Evolutionary conservation across 2,797 vertebrate species (phyloP), one percentile per base, ranked within the genome.

Genomic region (Etheostoma perlongum): DNA sequence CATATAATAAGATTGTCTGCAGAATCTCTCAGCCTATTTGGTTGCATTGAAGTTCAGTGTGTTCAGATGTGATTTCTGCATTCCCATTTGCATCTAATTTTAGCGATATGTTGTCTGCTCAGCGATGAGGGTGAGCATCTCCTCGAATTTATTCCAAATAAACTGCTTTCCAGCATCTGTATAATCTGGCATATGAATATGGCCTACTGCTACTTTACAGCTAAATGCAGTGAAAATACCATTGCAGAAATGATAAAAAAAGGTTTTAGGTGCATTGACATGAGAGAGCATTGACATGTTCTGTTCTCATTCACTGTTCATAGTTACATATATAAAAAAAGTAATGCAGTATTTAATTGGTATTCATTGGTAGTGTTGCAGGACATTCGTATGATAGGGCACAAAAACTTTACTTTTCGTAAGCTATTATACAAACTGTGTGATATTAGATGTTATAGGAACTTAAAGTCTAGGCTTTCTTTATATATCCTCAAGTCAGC

Each of bases 1-100:
- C 2, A 57, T 81, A 48, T 72, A 75, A 81, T 52, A 53, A 36
- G 78, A 75, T 70, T 77, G 70, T 78, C 10, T 67, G 2, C 51
- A 61, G 49, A 70, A 54, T 46, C 14, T 23, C 33, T 60, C 23
- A 23, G 62, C 53, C 77, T 49, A 11, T 72, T 66, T 68, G 5
- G 15, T 11, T 21, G 30, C 67, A 61, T 0, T 51, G 7, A 62
- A 27, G 47, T 71, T 78, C 46, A 49, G 21, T 33, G 46, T 79
- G 42, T 73, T 51, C 15, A 65, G 52, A 2, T 5, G 8, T 16
- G 13, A 42, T n/a, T n/a, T 57, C 4, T 48, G 16, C 7, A 25
- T 16, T 44, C 0, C 33, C 0, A 54, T 59, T 10, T 42, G 42
- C 15, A 23, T 33, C 21, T n/a, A 16, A 33, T 18, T 10, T 11